Evolutionary conservation across 2,888 invertebrate genomes (phyloP), one percentile per base, ranked within the genome.

Genomic region (Pseudococcus viburni): DNA sequence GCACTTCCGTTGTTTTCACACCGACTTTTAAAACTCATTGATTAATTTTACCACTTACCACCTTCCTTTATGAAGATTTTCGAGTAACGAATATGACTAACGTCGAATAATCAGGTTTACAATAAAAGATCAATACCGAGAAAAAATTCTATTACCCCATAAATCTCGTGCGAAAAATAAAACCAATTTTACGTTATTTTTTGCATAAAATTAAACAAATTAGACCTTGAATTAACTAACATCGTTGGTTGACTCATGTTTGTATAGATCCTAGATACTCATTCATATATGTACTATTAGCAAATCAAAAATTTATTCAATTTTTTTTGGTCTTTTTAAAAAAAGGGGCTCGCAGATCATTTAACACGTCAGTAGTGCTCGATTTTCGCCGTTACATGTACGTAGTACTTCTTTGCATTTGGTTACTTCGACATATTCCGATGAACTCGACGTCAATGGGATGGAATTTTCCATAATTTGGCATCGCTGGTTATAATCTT

Each of bases 141-240:
- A 55, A 55, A 55, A 55, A 55, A n/a, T 55, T 55, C 55, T 15
- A 55, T 6, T n/a, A 6, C 15, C n/a, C n/a, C n/a, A 55, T 55
- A 55, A 55, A 55, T 55, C 55, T n/a, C 4, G 5, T 6, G 55
- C n/a, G 0, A n/a, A 55, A 55, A 55, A 55, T n/a, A 17, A 3
- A n/a, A 6, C 55, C 0, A 55, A 55, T 55, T 55, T 55, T 55
- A 55, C n/a, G n/a, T 6, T n/a, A 15, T n/a, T 55, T n/a, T n/a
- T 55, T 8, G 6, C 55, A n/a, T n/a, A 55, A 55, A n/a, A n/a
- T 55, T n/a, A n/a, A 55, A 15, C n/a, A 15, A 55, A 55, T n/a
- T n/a, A 55, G 55, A 55, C 55, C 55, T 55, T 55, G 55, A 55
- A 55, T 55, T 55, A 55, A 55, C 55, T n/a, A 55, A n/a, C 7